These are phyloP conservation scores for Xiphophorus maculatus DNA, from an alignment of 2,113 vertebrate genomes.

Conservation along the genomic window DNA sequence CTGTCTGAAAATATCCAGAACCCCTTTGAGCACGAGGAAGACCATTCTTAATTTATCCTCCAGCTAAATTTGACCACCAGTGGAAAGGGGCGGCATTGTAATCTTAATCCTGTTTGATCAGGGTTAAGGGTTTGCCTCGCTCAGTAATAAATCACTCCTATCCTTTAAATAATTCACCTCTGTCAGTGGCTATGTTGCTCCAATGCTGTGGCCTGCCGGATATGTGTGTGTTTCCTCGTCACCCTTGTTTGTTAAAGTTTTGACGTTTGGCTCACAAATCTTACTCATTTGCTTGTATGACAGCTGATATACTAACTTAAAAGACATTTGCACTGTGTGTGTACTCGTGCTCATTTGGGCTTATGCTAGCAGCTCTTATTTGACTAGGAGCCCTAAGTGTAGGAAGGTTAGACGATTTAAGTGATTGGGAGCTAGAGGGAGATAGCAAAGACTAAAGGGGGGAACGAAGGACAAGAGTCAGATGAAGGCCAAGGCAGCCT, in stretches of 20 bases:
- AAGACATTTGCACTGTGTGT: constrained; percentile 12
- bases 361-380: constrained; percentile 60
- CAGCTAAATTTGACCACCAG: constrained; percentile 59
- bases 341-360: constrained; percentile 25
- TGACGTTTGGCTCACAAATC: constrained; percentile 6
- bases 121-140: constrained; percentile 75
- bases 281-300: constrained; percentile 42
- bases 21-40: constrained; percentile 56
- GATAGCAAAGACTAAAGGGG: constrained; percentile 50
- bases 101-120: constrained; percentile 83
- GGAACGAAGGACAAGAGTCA: constrained; percentile 53
- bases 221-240: constrained; percentile 11
- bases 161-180: constrained; percentile 81
- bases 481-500: constrained; percentile 60
- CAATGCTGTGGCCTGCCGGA: constrained; percentile 23
- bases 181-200: constrained; percentile 68
- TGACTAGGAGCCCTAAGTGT: constrained; percentile 71
- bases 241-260: constrained; percentile 10
- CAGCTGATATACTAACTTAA: constrained; percentile 53
- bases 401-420: constrained; percentile 61
- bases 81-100: constrained; percentile 77
- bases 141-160: constrained; percentile 79
- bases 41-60: constrained; percentile 61
- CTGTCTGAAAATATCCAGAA: constrained; percentile 71
- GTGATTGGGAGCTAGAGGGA: constrained; percentile 37